A percentile compares a stretch with the other conserved stretches of the same genome.
Evolutionary conservation across 30 jellyfish, hydroid and myxozoan species (phyloP).

Genomic region (Hydra vulgaris): DNA sequence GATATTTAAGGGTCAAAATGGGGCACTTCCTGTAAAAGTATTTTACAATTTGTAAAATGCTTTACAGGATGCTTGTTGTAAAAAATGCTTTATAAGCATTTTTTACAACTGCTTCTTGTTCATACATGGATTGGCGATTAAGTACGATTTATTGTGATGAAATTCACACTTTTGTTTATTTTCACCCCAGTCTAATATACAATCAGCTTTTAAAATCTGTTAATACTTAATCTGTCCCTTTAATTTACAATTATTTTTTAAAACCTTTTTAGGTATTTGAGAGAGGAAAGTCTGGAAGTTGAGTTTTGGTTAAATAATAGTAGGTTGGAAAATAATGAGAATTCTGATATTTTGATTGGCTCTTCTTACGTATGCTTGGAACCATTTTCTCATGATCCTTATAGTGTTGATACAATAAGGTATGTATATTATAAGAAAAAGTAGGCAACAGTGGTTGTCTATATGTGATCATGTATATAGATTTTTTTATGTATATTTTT

Average conservation of each 20-base stretch:
- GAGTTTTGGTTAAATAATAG: constrained; percentile 61
- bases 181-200: background rate
- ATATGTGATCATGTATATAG: background rate
- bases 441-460: too few relatives aligned
- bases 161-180: background rate
- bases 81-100: too few relatives aligned
- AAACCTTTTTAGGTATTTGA: constrained; percentile 46
- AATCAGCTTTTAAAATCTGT: background rate
- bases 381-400: constrained; percentile 18
- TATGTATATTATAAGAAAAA: constrained; percentile 1
- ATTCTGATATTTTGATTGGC: constrained; percentile 62
- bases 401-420: constrained; percentile 46
- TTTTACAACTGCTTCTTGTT: background rate
- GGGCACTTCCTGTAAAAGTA: too few relatives aligned
- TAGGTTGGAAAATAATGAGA: constrained; percentile 6
- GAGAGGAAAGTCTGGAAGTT: constrained; percentile 76
- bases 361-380: constrained; percentile 39
- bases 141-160: too few relatives aligned
- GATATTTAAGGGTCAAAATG: too few relatives aligned
- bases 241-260: too few relatives aligned
- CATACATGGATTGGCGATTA: too few relatives aligned
- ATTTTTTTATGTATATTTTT: background rate
- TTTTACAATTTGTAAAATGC: too few relatives aligned
- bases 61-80: too few relatives aligned
- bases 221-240: background rate